Evolutionary conservation across 2,113 vertebrate species (phyloP).

Genomic region (Oenanthe melanoleuca): DNA sequence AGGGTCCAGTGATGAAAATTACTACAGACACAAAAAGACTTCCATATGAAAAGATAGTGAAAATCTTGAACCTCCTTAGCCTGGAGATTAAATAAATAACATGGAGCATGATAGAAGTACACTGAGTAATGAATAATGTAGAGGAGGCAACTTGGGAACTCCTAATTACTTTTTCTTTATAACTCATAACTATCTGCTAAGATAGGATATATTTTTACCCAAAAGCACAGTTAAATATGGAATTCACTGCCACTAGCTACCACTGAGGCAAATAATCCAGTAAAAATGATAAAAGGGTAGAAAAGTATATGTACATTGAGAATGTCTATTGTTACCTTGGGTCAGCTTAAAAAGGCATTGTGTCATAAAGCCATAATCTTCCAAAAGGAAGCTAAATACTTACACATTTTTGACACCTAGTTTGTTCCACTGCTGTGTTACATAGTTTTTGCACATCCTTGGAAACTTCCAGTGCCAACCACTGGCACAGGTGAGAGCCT

Average conservation of each 20-base stretch:
- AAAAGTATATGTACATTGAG: not conserved
- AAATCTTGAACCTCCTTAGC: constrained; percentile 1
- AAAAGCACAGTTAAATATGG: not conserved
- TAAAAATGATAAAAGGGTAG: not conserved
- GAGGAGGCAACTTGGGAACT: not conserved
- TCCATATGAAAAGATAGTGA: not conserved
- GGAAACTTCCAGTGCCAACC: not conserved
- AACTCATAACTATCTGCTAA: not conserved
- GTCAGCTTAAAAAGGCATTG: not conserved
- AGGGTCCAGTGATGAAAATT: not conserved
- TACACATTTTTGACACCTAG: not conserved
- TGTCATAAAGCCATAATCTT: not conserved
- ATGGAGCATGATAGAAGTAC: not conserved
- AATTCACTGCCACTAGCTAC: not conserved
- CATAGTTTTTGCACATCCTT: not conserved
- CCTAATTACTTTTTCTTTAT: not conserved
- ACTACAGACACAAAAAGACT: not conserved
- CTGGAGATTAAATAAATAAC: not conserved
- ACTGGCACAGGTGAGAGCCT: not conserved
- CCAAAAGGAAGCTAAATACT: not conserved
- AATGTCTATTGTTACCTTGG: not conserved
- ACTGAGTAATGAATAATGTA: not conserved
- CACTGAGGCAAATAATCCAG: not conserved
- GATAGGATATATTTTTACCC: not conserved
- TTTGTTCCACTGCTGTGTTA: not conserved